These are phyloP conservation scores for Polymixis flavicincta DNA, from an alignment of 2,888 invertebrate genomes.

Conservation along the genomic window DNA sequence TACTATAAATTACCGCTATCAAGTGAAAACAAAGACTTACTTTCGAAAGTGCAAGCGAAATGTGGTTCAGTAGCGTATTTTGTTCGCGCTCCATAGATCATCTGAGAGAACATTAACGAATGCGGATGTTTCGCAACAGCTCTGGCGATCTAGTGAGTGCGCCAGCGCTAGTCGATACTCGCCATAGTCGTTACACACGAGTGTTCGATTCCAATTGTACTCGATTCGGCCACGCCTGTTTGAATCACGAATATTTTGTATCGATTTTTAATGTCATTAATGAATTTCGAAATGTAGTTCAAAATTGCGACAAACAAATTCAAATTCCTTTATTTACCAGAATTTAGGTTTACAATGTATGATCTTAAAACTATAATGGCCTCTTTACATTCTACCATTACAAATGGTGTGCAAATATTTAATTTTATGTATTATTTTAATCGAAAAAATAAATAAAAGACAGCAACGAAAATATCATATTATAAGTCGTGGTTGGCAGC, in stretches of 20 bases:
- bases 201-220: constrained; percentile 30
- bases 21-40: constrained; percentile 88
- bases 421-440: no score
- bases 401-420: no score
- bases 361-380: no score
- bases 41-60: constrained; percentile 87
- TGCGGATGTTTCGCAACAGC: constrained; percentile 80
- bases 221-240: constrained; percentile 20
- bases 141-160: constrained; percentile 36
- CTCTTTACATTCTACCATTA: no score
- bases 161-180: constrained; percentile 44
- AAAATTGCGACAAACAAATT: background rate
- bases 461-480: no score
- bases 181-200: constrained; percentile 35
- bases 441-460: no score
- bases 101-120: constrained; percentile 77
- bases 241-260: background rate
- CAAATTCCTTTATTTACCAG: no score
- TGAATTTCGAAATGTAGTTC: background rate
- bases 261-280: constrained; percentile 1
- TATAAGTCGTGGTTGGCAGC: constrained; percentile 12
- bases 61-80: constrained; percentile 75
- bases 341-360: no score
- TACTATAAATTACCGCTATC: constrained; percentile 83
- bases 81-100: constrained; percentile 77